Evolutionary conservation across 2,113 vertebrate genomes (phyloP), one percentile per base, ranked within the genome.

Genomic region (Oostethus manadensis): DNA sequence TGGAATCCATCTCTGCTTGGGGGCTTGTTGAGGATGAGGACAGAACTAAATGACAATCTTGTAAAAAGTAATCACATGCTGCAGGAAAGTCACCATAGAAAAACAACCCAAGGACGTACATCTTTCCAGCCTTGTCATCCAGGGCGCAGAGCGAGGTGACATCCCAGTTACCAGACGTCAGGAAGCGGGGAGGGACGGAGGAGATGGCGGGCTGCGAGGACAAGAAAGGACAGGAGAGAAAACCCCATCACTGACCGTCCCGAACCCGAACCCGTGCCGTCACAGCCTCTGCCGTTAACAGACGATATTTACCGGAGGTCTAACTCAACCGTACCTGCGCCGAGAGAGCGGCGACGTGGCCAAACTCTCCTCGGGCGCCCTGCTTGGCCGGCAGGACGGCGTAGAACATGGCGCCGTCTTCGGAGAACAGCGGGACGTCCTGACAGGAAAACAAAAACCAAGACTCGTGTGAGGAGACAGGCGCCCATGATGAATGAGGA

Each of bases 91-190:
- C 3, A 26, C 23, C 23, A 5, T 26, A 26, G 5, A 17, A 4
- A 8, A 29, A 33, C n/a, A 23, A 17, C 5, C 5, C 21, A 14
- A 54, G 1, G 35, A 78, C 64, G 78, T 86, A 93, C 92, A 93
- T 88, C 78, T 88, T 91, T 50, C 87, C 82, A 58, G 73, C 82
- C 40, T 85, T 75, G 80, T 89, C 81, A 26, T 92, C 89, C 44
- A 91, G 78, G 45, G 89, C 85, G 53, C 90, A 89, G 56, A 93
- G 89, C 53, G 53, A 73, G 57, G 82, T 86, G 75, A 93, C 89
- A 46, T 93, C 92, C 92, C 92, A 93, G 83, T 88, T 90, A 38
- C 91, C 92, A 13, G 92, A 92, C 44, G 92, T 92, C 77, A 93
- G 72, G 75, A 91, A 91, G 67, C 86, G 89, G 76, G 86, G 77